Percentiles rank a stretch among this genome's conserved stretches.
Conservation (phyloP, 2,113 vertebrate species). For the Myrmecophaga tridactyla region DNA sequence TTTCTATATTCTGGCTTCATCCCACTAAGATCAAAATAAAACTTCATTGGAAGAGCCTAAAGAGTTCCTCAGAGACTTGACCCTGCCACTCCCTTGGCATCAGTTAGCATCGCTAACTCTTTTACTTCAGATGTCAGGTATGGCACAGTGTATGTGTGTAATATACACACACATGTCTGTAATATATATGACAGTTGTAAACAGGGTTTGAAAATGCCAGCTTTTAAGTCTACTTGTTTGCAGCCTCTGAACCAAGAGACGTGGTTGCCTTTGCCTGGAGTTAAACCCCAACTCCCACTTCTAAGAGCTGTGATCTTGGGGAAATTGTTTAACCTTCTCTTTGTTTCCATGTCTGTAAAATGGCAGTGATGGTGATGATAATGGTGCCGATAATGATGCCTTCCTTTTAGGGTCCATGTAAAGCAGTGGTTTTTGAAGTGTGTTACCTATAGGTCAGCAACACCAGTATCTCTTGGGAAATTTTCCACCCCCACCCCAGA, state of each 20-base stretch:
- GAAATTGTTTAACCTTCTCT: not conserved
- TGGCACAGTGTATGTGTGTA: not conserved
- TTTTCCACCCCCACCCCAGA: not conserved
- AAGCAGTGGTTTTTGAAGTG: not conserved
- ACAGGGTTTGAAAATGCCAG: slow-evolving; percentile 19
- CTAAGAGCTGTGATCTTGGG: not conserved
- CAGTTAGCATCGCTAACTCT: not conserved
- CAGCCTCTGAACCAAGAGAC: not conserved
- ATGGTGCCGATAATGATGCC: not conserved
- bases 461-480: not conserved
- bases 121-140: not conserved
- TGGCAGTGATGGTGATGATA: not conserved
- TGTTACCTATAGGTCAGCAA: not conserved
- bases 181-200: not conserved
- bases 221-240: not conserved
- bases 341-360: not conserved
- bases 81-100: not conserved
- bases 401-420: not conserved
- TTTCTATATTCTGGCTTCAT: slow-evolving; percentile 25
- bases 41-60: not conserved
- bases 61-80: slow-evolving; percentile 4
- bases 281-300: not conserved
- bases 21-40: not conserved
- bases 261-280: not conserved
- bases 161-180: not conserved